Conservation (phyloP, 1,140 invertebrate genomes). For the Drosophila mayri region DNA sequence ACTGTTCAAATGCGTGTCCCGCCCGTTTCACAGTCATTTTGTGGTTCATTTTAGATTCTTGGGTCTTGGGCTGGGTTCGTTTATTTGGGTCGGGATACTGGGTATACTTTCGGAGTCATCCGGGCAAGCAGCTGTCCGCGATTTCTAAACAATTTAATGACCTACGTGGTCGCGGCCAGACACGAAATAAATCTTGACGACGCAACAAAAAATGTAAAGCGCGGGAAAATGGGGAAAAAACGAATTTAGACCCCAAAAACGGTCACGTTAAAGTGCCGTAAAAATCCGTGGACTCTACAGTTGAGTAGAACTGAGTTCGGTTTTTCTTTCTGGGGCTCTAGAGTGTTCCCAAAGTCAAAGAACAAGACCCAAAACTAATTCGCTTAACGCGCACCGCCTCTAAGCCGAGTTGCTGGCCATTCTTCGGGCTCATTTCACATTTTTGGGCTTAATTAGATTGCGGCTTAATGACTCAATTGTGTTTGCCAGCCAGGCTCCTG, state of each 20-base stretch:
- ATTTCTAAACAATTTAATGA: constrained; percentile 82
- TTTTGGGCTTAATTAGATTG: constrained; percentile 81
- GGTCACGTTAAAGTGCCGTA: constrained; percentile 78
- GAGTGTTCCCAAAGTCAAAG: constrained; percentile 46
- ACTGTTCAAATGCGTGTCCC: constrained; percentile 62
- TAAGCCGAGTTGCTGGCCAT: constrained; percentile 39
- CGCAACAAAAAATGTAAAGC: constrained; percentile 59
- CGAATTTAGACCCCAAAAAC: constrained; percentile 50
- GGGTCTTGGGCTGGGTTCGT: constrained; percentile 29
- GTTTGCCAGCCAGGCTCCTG: constrained; percentile 48
- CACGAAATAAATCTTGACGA: constrained; percentile 74
- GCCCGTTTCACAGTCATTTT: constrained; percentile 69
- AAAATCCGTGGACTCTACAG: constrained; percentile 46
- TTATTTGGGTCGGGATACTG: constrained; percentile 37
- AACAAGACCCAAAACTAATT: constrained; percentile 62
- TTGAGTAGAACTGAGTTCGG: constrained; percentile 18
- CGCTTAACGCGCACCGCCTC: constrained; percentile 44
- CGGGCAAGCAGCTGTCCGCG: constrained; percentile 52
- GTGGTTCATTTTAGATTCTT: constrained; percentile 72
- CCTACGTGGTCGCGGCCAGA: constrained; percentile 76
- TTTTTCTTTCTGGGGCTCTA: constrained; percentile 12
- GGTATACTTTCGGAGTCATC: constrained; percentile 30
- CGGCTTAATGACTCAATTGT: constrained; percentile 82
- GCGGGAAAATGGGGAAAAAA: constrained; percentile 16
- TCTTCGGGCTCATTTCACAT: constrained; percentile 62